Conservation (phyloP, 2,113 vertebrate species). For the Calyptomena viridis region DNA sequence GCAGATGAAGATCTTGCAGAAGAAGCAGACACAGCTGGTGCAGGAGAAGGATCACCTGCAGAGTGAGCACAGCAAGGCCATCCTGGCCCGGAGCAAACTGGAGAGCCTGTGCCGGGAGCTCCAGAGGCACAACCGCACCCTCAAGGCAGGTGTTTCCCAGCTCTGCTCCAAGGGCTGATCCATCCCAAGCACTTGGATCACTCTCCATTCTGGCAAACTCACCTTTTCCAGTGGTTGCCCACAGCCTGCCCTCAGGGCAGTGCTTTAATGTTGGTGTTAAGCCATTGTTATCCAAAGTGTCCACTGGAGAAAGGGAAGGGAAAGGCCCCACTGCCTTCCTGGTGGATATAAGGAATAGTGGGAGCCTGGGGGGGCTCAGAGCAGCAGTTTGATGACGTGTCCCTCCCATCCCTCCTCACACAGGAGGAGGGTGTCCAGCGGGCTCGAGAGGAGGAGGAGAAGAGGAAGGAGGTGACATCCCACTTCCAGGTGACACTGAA, state of each 20-base stretch:
- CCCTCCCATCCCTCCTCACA: no score
- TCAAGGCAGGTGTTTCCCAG: slow-evolving; percentile 79
- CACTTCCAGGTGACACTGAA: slow-evolving; percentile 97
- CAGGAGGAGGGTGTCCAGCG: slow-evolving; percentile 95
- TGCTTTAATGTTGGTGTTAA: rapidly evolving
- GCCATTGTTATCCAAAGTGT: no score
- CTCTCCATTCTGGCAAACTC: neutral
- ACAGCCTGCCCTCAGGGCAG: neutral
- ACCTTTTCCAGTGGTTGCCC: rapidly evolving
- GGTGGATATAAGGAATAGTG: rapidly evolving
- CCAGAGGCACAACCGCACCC: slow-evolving; percentile 94
- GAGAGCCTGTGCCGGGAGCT: slow-evolving; percentile 96
- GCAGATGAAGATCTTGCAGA: slow-evolving; percentile 92
- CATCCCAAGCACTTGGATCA: rapidly evolving
- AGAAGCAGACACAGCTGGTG: slow-evolving; percentile 93
- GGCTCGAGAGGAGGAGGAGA: slow-evolving; percentile 94
- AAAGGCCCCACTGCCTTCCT: neutral
- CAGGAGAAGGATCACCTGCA: slow-evolving; percentile 96
- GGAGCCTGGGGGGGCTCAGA: neutral
- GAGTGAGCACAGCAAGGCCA: slow-evolving; percentile 94
- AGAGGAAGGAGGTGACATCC: slow-evolving; percentile 95
- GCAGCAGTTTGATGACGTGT: rapidly evolving
- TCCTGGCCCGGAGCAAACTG: slow-evolving; percentile 95
- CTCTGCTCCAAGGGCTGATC: neutral
- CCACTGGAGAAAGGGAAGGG: neutral